Base-by-base conservation (phyloP, 2,888 invertebrate species). In the Diaprepes abbreviatus region DNA sequence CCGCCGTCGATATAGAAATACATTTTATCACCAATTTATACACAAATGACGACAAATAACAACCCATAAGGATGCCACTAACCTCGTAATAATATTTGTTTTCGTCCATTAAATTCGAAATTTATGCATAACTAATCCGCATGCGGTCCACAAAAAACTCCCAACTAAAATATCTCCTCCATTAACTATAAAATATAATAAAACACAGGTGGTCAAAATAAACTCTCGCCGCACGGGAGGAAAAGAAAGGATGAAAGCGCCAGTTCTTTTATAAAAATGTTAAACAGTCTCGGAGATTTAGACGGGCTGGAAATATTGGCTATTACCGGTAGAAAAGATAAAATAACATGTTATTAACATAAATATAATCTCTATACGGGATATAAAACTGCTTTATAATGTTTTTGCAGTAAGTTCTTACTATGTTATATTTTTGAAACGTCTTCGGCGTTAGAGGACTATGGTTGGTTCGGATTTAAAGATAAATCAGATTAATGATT, bases 91-190 rank as follows among this genome's bases (percentile, higher is more conserved):
- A 63, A 63, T 65, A 58, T 69, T 64, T 59, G 69, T 35, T 68
- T 59, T 64, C 64, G 52, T 40, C 69, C 64, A 59, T 70, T 70
- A 65, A 65, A 70, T 45, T 16, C 33, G 12, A 60, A 66, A 70
- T 70, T 65, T 70, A 70, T 70, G 65, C 70, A 66, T 70, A 70
- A 58, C 43, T 16, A 55, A 62, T 57, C 70, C 21, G 70, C 66
- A 70, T 66, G 70, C 14, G 70, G 70, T 70, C 70, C 43, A 63
- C 28, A 54, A 69, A 68, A 63, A 43, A 38, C 60, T 19, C 24
- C 4, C 35, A n/a, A 16, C 33, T 55, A 62, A 63, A 62, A 36
- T 52, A 62, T 69, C 58, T 48, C 40, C 33, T 57, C 64, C 48
- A 69, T 64, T 57, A 66, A 65, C 64, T 58, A 69, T 69, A 69